Percentiles rank a stretch among this genome's conserved stretches.
Conservation (phyloP, 1,140 invertebrate species). For the Neodiprion fabricii region DNA sequence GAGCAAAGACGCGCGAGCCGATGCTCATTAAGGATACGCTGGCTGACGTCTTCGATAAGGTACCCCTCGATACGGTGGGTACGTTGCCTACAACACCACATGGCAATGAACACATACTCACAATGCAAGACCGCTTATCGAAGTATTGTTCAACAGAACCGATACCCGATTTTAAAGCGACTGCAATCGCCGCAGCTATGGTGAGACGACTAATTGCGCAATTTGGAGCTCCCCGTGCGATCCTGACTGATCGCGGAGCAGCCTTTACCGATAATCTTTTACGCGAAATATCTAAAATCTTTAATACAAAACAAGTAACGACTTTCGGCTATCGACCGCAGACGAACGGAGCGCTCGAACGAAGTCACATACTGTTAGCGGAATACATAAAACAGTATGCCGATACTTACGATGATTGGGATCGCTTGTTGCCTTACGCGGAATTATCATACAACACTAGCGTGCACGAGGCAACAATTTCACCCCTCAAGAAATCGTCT, state of each 20-base stretch:
- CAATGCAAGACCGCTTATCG: constrained; percentile 41
- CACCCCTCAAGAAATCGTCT: no score
- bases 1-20: no score
- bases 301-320: neutral
- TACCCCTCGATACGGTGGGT: constrained; percentile 36
- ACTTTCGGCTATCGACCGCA: neutral
- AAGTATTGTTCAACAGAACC: constrained; percentile 36
- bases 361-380: neutral
- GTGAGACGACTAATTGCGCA: no score
- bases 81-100: constrained; percentile 31
- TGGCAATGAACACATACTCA: constrained; percentile 40
- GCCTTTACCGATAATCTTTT: neutral
- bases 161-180: neutral
- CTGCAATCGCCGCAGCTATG: neutral
- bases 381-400: neutral
- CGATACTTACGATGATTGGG: no score
- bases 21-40: no score
- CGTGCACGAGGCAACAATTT: no score
- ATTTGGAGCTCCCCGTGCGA: no score
- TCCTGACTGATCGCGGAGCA: no score
- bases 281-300: neutral
- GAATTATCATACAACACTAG: no score
- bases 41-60: neutral
- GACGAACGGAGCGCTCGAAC: neutral
- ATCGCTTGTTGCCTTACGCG: no score